Base-by-base conservation (phyloP, 2,888 invertebrate species). In the Xylocampa areola region DNA sequence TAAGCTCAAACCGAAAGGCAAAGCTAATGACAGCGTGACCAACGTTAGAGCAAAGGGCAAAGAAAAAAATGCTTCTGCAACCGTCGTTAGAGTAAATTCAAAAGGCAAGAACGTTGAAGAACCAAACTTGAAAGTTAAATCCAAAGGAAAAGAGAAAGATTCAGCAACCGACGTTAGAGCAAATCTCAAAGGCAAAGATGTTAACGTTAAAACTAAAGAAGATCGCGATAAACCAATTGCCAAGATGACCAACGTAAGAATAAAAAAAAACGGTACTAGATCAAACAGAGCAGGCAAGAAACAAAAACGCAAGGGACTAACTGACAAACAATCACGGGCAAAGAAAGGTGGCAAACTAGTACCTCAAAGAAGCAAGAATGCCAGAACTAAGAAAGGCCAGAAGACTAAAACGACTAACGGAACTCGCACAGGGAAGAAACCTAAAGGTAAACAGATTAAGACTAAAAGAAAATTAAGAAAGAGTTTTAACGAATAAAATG, bases 391-490 rank as follows among this genome's bases (percentile, higher is more conserved):
- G 32, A 47, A 52, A 14, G 21, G 16, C 1, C 2, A 16, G 21
- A 64, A 35, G 4, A 10, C 29, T 3, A 70, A 52, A 7, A 5
- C 14, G 8, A 33, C 14, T 0, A 63, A 63, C 7, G 36, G 37
- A 10, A 41, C 37, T 8, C 41, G 47, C 13, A 14, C 35, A 6
- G 35, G 21, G 10, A 53, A 57, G 11, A 51, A n/a, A 4, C 5
- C 17, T 16, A 64, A 63, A 76, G 77, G 76, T 76, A 74, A 73
- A 51, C 13, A 3, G 36, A 36, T 17, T 53, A 29, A 16, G 19
- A 39, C 40, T 48, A 55, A 23, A 17, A 35, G 32, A 67, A 47
- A 44, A 0, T 2, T 36, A 43, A 29, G 14, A 48, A 35, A 48
- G 8, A 48, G 27, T 52, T 52, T 36, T 33, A 41, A 55, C 21